Evolutionary conservation across 2,797 vertebrate genomes (phyloP).

Genomic region (Pangasius sanitwongsei): DNA sequence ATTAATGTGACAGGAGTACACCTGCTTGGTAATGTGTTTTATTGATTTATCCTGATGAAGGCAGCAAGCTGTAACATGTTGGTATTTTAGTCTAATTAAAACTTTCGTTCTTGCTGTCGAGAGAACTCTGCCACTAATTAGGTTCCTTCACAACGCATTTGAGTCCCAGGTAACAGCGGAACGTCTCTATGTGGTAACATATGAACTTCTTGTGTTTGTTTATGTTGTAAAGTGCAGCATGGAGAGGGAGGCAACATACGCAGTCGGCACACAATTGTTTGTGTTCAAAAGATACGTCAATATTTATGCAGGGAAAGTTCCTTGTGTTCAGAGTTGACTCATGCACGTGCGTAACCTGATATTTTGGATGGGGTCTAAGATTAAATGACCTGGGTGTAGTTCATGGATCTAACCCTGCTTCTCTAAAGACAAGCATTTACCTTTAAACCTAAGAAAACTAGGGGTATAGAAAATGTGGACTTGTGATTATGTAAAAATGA

Average conservation of each 20-base stretch:
- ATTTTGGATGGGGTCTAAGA: not conserved
- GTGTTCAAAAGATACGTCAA: no score
- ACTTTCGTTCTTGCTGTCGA: not conserved
- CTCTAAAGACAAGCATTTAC: not conserved
- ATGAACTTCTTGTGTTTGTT: not conserved
- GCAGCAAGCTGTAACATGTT: conserved; percentile 30
- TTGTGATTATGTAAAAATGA: not conserved
- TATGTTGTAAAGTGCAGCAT: not conserved
- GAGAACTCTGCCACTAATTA: conserved; percentile 11
- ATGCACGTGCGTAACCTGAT: not conserved
- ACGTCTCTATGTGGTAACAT: conserved; percentile 8
- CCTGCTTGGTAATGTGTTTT: conserved; percentile 35
- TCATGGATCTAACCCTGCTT: not conserved
- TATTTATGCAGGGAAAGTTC: not conserved
- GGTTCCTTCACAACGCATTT: not conserved
- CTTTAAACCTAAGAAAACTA: not conserved
- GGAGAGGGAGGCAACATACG: not conserved
- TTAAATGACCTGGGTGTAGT: not conserved
- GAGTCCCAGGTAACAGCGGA: not conserved
- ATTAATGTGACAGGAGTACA: conserved; percentile 36
- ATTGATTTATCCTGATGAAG: conserved; percentile 39
- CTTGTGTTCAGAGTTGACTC: not conserved
- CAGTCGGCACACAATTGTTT: not conserved
- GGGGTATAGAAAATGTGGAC: not conserved
- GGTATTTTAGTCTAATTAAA: conserved; percentile 37